Percentiles rank a stretch among this genome's conserved stretches.
Evolutionary conservation across 2,888 invertebrate genomes (phyloP).

Genomic region (Malthinus seriepunctatus): DNA sequence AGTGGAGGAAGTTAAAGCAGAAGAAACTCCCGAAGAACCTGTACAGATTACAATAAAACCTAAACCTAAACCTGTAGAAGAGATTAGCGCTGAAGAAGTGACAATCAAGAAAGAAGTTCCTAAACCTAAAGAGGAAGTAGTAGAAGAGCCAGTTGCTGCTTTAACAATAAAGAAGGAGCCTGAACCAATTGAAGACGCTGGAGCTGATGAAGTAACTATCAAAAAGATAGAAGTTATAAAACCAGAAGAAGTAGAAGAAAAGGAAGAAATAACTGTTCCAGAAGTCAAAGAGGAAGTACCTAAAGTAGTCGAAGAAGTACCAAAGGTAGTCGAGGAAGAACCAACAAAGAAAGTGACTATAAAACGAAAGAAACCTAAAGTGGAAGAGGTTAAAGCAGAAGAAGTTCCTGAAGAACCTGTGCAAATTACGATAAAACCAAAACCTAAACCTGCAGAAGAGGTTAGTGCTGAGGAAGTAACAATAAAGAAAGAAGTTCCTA

Average conservation of each 20-base stretch:
- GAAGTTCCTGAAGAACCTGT: constrained; percentile 34
- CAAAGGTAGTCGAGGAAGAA: neutral
- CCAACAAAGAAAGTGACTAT: neutral
- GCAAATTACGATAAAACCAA: constrained; percentile 37
- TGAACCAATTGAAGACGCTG: constrained; percentile 36
- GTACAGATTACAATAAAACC: constrained; percentile 44
- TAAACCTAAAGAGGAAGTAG: constrained; percentile 10
- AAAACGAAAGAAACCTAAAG: neutral
- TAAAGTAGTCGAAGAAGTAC: neutral
- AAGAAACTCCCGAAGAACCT: constrained; percentile 38
- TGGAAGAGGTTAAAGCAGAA: neutral
- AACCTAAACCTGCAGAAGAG: constrained; percentile 53
- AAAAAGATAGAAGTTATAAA: constrained; percentile 69
- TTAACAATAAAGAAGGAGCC: constrained; percentile 55
- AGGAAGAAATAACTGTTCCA: constrained; percentile 25
- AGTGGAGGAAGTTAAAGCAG: constrained; percentile 47
- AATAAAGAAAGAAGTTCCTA: constrained; percentile 22
- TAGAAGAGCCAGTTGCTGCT: constrained; percentile 58
- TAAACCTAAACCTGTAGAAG: constrained; percentile 54
- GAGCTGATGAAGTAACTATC: constrained; percentile 28
- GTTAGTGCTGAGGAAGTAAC: constrained; percentile 30
- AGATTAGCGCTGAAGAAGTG: constrained; percentile 27
- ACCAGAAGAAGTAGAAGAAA: constrained; percentile 62
- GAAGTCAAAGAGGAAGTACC: neutral
- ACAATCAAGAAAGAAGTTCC: constrained; percentile 29